Conservation (phyloP, 2,797 vertebrate species). For the Aphelocoma californica region DNA sequence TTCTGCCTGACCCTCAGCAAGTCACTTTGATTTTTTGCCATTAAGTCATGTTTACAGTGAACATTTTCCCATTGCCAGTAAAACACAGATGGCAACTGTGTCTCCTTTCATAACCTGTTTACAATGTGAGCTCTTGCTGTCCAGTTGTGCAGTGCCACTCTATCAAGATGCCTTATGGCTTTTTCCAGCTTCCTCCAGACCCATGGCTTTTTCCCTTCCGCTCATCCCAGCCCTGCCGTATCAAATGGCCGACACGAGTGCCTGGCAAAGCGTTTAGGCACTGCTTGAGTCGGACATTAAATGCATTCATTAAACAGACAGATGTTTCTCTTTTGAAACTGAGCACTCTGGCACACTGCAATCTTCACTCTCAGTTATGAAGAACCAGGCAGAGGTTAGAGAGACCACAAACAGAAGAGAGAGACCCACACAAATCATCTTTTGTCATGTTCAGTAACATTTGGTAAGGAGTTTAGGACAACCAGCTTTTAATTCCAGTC, state of each 20-base stretch:
- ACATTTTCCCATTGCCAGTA: not conserved
- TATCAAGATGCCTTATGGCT: not conserved
- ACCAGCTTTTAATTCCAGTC: not conserved
- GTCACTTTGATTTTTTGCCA: not conserved
- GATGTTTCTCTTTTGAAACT: not conserved
- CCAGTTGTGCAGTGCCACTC: not conserved
- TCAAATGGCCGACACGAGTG: rapidly evolving
- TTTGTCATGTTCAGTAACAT: not conserved
- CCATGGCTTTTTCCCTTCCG: not conserved
- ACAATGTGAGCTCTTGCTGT: not conserved
- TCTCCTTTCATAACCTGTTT: not conserved
- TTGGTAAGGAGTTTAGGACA: not conserved
- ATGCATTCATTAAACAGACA: not conserved
- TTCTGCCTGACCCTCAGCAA: not conserved
- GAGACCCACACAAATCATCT: not conserved
- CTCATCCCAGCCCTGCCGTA: not conserved
- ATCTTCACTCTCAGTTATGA: not conserved
- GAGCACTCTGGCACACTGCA: not conserved
- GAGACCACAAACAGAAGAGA: not conserved
- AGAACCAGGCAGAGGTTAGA: not conserved
- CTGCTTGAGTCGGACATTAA: not conserved
- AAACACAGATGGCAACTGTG: not conserved
- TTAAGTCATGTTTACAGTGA: not conserved
- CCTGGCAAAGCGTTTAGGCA: not conserved
- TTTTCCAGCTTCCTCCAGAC: not conserved